A percentile compares a stretch with the other conserved stretches of the same genome.
These are phyloP conservation scores for Pseudomyrmex gracilis DNA, from an alignment of 1,140 invertebrate genomes.

Conservation along the genomic window DNA sequence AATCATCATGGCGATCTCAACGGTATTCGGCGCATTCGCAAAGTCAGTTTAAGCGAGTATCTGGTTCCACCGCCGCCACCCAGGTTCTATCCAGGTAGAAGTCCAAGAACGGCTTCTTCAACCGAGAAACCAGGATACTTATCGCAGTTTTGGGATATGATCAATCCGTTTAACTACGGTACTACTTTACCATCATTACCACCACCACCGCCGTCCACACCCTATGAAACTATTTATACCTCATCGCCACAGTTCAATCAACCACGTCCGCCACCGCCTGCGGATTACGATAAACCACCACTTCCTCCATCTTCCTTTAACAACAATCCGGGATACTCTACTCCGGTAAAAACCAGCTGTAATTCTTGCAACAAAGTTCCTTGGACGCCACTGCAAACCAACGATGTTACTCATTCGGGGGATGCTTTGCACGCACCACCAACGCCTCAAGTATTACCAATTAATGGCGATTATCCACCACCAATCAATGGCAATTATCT, in stretches of 20 bases:
- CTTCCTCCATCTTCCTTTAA: background rate
- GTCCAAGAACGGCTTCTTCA: constrained; percentile 58
- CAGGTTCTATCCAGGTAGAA: constrained; percentile 45
- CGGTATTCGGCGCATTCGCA: constrained; percentile 62
- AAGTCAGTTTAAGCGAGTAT: constrained; percentile 78
- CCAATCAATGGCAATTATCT: constrained; percentile 3
- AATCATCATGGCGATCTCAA: constrained; percentile 67
- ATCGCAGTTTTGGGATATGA: constrained; percentile 76
- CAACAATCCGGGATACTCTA: constrained; percentile 35
- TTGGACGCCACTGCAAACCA: constrained; percentile 89
- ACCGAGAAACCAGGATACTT: constrained; percentile 76
- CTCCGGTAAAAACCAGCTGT: constrained; percentile 84
- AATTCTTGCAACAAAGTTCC: constrained; percentile 91
- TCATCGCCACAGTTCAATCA: constrained; percentile 8
- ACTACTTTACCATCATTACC: constrained; percentile 7
- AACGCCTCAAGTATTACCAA: background rate
- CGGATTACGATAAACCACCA: constrained; percentile 15
- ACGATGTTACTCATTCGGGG: background rate
- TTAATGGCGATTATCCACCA: background rate
- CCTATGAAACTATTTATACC: constrained; percentile 7
- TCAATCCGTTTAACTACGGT: constrained; percentile 78
- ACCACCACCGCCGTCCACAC: background rate
- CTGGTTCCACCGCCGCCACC: constrained; percentile 77
- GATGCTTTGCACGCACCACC: background rate
- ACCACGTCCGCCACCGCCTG: background rate